Conservation (phyloP, 2,797 vertebrate genomes). For the Podarcis siculus region DNA sequence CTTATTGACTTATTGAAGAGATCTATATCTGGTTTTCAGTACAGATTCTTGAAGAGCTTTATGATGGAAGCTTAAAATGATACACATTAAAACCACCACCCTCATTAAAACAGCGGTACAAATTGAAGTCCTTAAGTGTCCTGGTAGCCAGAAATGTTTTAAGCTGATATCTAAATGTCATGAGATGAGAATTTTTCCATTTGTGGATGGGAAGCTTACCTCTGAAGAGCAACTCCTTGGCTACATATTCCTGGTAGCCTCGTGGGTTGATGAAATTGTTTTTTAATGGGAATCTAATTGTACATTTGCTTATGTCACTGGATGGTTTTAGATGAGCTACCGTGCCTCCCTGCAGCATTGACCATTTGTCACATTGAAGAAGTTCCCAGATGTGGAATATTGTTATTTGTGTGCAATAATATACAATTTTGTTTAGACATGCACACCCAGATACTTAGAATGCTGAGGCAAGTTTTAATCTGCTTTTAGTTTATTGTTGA, state of each 20-base stretch:
- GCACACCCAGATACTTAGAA: no score
- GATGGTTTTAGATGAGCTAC: not conserved
- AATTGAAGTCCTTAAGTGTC: not conserved
- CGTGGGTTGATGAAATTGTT: not conserved
- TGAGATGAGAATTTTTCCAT: not conserved
- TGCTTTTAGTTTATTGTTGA: no score
- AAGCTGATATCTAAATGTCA: not conserved
- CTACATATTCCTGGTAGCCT: not conserved
- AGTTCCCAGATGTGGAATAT: not conserved
- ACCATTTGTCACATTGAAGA: not conserved
- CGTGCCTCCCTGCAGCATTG: not conserved
- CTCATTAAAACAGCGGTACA: not conserved
- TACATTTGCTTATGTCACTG: not conserved
- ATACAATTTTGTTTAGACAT: not conserved
- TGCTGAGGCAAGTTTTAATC: no score
- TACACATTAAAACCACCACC: not conserved
- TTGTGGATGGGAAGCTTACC: not conserved
- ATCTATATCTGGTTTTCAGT: not conserved
- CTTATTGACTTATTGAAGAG: not conserved
- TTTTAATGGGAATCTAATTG: not conserved
- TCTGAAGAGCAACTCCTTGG: no score
- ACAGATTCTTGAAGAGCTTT: not conserved
- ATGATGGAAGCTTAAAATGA: not conserved
- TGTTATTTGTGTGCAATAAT: not conserved
- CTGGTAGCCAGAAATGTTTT: not conserved